phyloP scores from a whole-genome alignment of 2,113 vertebrate species.

The Menura novaehollandiae region DNA sequence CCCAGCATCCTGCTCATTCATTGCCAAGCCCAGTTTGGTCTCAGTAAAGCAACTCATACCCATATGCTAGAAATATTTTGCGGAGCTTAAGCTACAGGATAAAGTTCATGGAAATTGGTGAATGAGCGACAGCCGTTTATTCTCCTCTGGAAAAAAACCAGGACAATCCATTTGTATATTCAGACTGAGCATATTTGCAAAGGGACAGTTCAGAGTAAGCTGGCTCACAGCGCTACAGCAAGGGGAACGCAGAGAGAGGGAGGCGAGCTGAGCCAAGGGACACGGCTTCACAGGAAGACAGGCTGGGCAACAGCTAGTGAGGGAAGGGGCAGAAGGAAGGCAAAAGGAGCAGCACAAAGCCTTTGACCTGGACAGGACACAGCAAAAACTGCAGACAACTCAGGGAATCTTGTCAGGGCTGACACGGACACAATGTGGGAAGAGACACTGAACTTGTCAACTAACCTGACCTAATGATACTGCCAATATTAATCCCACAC shows the following conservation, averaged over 20 bases:
- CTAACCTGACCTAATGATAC: conserved; percentile 22
- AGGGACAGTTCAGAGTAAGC: conserved; percentile 22
- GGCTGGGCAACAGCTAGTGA: background rate
- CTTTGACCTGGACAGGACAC: background rate
- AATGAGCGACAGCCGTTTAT: background rate
- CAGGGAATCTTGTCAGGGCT: background rate
- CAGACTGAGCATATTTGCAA: background rate
- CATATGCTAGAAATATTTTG: background rate
- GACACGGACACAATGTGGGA: background rate
- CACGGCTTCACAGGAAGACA: background rate
- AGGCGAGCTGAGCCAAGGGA: background rate
- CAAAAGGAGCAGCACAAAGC: background rate
- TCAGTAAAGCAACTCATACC: background rate
- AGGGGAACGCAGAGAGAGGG: background rate
- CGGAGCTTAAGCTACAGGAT: background rate
- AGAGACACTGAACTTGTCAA: background rate
- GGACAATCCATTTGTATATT: conserved; percentile 21
- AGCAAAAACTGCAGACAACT: background rate
- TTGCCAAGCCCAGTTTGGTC: background rate
- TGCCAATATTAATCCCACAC: conserved; percentile 5
- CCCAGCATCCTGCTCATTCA: conserved; percentile 3
- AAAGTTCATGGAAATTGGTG: conserved; percentile 22
- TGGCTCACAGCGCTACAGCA: background rate
- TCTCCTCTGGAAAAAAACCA: background rate
- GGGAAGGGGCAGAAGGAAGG: background rate